Base-by-base conservation (phyloP, 2,888 invertebrate species). In the Micropterix aruncella region DNA sequence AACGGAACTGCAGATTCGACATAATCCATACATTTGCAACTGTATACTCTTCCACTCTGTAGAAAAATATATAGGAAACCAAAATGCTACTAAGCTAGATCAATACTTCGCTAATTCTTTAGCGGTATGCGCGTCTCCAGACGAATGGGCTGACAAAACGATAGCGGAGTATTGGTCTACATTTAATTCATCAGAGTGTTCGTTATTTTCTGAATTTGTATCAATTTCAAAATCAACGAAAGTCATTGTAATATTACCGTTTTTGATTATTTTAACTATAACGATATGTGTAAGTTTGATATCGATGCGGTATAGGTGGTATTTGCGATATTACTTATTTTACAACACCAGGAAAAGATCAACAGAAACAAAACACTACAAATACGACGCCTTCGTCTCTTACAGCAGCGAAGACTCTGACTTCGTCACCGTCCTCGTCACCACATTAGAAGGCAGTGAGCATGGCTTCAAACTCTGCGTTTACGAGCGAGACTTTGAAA, bases 401-500 rank as follows among this genome's bases (percentile, higher is more conserved):
- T 77, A 77, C 50, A 72, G 75, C 51, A 74, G 65, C 51, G 76
- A 77, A 52, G 77, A 78, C 48, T 63, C 75, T 49, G 70, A 73
- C 19, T 80, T 80, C 54, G 77, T 83, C 3, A 60, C 73, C 15
- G 66, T 74, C 42, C 61, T 83, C 56, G 73, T 78, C 37, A 60
- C 66, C 3, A 73, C 76, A 55, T 56, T 83, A 45, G 82, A 83
- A 57, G 69, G 64, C 18, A 63, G 70, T 38, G 66, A 74, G 15
- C 78, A 79, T 1, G 69, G 64, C 54, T 68, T 78, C 15, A 76
- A 74, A 51, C 59, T 84, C 36, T 83, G 82, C 56, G 74, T 84
- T 18, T 80, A 80, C 53, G 82, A 83, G 54, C 63, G 81, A 48
- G 82, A 82, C 57, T 79, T 81, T 50, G 71, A 77, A 54, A 72